Evolutionary conservation across 2,888 invertebrate genomes (phyloP).

Genomic region (Apantesis nais): DNA sequence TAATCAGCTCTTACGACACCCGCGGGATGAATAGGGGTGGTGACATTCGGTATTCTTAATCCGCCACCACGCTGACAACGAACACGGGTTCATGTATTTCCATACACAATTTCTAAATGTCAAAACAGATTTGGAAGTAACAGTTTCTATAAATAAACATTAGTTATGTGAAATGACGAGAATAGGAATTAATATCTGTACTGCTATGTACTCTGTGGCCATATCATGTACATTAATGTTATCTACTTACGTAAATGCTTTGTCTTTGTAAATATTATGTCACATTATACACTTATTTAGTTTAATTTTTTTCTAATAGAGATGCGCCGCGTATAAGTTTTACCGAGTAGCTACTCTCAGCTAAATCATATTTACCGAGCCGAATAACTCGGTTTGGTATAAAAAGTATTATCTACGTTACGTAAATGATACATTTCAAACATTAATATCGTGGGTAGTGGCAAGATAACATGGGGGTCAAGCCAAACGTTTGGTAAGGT

Average conservation of each 20-base stretch:
- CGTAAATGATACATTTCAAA: not conserved
- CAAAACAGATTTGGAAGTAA: no score
- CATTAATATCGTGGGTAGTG: not conserved
- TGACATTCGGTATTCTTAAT: no score
- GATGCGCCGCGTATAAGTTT: not conserved
- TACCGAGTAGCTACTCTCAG: not conserved
- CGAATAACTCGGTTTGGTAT: not conserved
- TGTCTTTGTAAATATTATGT: constrained; percentile 2
- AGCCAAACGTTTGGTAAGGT: not conserved
- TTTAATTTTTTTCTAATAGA: not conserved
- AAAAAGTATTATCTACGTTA: no score
- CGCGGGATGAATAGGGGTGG: no score
- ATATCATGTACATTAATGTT: not conserved
- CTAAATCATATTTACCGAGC: not conserved
- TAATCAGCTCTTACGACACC: no score
- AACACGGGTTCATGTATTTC: no score
- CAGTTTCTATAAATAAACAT: not conserved
- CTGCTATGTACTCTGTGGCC: not conserved
- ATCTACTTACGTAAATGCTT: not conserved
- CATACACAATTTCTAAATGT: no score
- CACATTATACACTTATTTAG: not conserved
- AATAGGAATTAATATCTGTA: not conserved
- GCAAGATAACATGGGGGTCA: not conserved
- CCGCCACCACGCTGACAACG: no score
- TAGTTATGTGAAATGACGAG: not conserved